Base-by-base conservation (phyloP, 2,888 invertebrate species). In the Xylota segnis region DNA sequence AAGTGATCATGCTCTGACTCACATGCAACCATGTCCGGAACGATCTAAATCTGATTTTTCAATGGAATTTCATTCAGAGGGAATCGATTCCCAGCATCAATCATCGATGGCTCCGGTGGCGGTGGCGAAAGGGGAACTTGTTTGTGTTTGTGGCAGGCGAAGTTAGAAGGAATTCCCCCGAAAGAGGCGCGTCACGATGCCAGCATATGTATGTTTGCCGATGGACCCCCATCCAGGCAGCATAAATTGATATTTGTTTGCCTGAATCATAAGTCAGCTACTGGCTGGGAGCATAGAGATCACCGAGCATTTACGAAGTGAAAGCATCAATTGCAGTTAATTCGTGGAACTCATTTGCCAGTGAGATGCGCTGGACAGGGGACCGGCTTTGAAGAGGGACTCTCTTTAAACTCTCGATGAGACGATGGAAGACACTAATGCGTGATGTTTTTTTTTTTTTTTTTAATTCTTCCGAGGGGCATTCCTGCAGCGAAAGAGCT, bases 301-400 rank as follows among this genome's bases (percentile, higher is more conserved):
- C 40, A 54, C 16, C 18, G n/a, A 9, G 14, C 34, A 66, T 54
- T 23, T 40, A 14, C 47, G 47, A 54, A 75, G 61, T 75, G 27
- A 82, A 76, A 70, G 76, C 76, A 76, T 58, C 71, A 76, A 82
- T 76, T 82, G 76, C 58, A 70, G 47, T 81, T 74, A 70, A 70
- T 71, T 65, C 23, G 37, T 71, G n/a, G 54, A 56, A 37, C 52
- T 65, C 45, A 77, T 71, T 66, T 71, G 54, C 52, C 63, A 66
- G 43, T 43, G 65, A 59, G 65, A 27, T 50, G 18, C 12, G 34
- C 7, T 29, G 32, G 27, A 32, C 34, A 10, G 14, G 45, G 10
- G 18, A 63, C 18, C 4, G 29, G 27, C 32, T 61, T 63, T 70
- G 27, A 56, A 63, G n/a, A 12, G 9, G 12, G 56, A 14, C 14